Percentiles rank a stretch among this genome's conserved stretches.
These are phyloP conservation scores for Melipona beecheii DNA, from an alignment of 2,888 invertebrate species.

Conservation along the genomic window DNA sequence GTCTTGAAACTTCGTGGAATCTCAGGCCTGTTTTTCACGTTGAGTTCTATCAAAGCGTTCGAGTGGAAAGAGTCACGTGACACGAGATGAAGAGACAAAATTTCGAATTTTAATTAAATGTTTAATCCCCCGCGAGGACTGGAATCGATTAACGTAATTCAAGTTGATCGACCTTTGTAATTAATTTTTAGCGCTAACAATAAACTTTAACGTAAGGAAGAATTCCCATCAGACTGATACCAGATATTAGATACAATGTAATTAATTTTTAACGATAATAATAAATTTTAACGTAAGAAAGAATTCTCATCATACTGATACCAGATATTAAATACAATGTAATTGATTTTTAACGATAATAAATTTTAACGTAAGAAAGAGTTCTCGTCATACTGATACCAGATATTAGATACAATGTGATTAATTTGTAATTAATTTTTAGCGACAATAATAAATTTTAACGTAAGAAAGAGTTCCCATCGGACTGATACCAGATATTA, in stretches of 20 bases:
- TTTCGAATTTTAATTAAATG: not conserved
- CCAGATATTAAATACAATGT: not conserved
- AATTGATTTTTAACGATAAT: not conserved
- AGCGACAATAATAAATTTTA: too few species aligned
- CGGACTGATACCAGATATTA: too few species aligned
- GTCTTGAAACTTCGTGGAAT: constrained; percentile 3
- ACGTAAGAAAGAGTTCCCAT: not conserved
- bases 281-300: too few species aligned
- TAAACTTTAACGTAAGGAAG: too few species aligned
- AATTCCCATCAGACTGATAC: not conserved
- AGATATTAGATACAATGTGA: too few species aligned
- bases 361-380: not conserved
- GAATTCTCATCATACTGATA: not conserved
- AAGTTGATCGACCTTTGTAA: not conserved
- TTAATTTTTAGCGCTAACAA: not conserved
- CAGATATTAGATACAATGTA: too few species aligned
- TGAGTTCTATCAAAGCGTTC: not conserved
- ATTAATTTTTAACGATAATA: not conserved
- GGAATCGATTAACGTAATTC: not conserved
- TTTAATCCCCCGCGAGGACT: not conserved
- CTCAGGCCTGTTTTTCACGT: not conserved
- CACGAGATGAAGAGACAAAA: not conserved
- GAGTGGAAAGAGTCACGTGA: not conserved
- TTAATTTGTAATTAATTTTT: not conserved
- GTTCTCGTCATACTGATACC: not conserved